These are phyloP conservation scores for Macrobrachium rosenbergii DNA, from an alignment of 1,140 invertebrate species.

Conservation along the genomic window DNA sequence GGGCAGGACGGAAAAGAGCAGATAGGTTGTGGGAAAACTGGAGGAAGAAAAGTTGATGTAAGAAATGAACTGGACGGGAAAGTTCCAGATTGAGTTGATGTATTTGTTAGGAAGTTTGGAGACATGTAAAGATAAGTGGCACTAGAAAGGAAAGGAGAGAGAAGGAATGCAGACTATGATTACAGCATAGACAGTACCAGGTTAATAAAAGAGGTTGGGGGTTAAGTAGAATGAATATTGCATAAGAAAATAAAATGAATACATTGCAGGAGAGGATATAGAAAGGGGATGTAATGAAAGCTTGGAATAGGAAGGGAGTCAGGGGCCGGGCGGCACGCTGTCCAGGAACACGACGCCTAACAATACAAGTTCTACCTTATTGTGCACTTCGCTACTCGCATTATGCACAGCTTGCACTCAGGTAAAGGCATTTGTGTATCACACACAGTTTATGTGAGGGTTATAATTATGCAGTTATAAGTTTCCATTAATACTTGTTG, in stretches of 20 bases:
- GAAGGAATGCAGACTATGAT: neutral
- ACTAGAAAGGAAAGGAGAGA: neutral
- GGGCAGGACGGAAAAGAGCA: too few relatives aligned
- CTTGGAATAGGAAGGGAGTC: constrained; percentile 1
- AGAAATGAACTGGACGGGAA: too few relatives aligned
- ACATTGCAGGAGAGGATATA: neutral
- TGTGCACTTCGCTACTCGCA: constrained; percentile 45
- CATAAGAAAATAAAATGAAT: neutral
- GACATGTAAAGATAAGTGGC: neutral
- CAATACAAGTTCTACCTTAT: constrained; percentile 47
- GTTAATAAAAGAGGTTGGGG: neutral
- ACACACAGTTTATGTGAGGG: constrained; percentile 55
- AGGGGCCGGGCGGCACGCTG: constrained; percentile 26
- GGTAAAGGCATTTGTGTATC: constrained; percentile 62
- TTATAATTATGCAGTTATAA: constrained; percentile 59
- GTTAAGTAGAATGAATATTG: neutral
- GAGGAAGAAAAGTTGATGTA: too few relatives aligned
- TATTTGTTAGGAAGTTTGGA: neutral
- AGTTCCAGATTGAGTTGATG: neutral
- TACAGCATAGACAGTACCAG: too few relatives aligned
- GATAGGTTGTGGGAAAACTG: too few relatives aligned
- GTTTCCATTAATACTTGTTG: constrained; percentile 60
- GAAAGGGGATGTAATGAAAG: constrained; percentile 5
- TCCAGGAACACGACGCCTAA: constrained; percentile 15
- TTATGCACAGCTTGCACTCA: constrained; percentile 59